A percentile compares a stretch with the other conserved stretches of the same genome.
phyloP scores from a whole-genome alignment of 2,113 vertebrate species.

The Scophthalmus maximus region DNA sequence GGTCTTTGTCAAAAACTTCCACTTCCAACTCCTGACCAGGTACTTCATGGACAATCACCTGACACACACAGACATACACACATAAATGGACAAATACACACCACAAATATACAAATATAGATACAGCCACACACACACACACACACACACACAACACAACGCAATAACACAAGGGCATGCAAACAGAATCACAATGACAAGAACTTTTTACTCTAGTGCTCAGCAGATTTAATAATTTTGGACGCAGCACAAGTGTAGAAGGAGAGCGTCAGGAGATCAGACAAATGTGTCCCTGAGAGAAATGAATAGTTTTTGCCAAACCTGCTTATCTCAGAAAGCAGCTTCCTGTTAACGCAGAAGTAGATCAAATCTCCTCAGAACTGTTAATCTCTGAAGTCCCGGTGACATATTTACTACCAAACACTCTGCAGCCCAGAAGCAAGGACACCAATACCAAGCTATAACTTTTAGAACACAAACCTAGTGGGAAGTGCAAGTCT shows the following conservation, averaged over 20 bases:
- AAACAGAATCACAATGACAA: constrained; percentile 58
- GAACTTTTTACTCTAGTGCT: constrained; percentile 12
- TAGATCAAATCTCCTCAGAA: constrained; percentile 48
- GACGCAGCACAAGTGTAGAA: no score
- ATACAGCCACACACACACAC: constrained; percentile 62
- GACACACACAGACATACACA: constrained; percentile 65
- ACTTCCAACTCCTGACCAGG: constrained; percentile 96
- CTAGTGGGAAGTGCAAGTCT: constrained; percentile 4
- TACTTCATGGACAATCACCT: constrained; percentile 96
- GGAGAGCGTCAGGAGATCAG: neutral
- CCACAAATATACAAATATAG: constrained; percentile 32
- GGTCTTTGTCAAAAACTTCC: constrained; percentile 96
- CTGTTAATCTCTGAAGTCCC: constrained; percentile 25
- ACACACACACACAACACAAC: neutral
- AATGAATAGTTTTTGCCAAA: constrained; percentile 20
- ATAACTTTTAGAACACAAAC: constrained; percentile 20
- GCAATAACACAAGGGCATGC: constrained; percentile 60
- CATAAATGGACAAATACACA: neutral
- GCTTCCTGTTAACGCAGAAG: constrained; percentile 55
- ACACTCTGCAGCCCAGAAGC: neutral
- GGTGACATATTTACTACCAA: neutral
- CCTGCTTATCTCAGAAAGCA: constrained; percentile 47
- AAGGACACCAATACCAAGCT: constrained; percentile 28
- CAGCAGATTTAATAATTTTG: neutral
- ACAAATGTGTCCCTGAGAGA: constrained; percentile 16